Evolutionary conservation across 2,113 vertebrate species (phyloP).

Genomic region (Varanus komodoensis): DNA sequence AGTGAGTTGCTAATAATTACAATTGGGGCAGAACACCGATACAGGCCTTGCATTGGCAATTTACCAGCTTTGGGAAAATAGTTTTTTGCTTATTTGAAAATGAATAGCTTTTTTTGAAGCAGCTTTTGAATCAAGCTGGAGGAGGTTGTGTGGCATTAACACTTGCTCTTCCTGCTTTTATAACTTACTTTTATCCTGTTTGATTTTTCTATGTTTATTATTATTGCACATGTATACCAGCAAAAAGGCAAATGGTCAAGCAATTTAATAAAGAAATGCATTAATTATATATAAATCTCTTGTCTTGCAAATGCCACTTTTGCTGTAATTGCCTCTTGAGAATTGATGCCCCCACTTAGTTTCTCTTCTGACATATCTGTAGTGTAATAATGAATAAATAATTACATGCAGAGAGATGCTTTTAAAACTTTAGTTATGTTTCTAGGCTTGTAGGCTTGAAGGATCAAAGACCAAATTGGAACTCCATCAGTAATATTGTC

Average conservation of each 20-base stretch:
- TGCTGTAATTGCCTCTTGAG: conserved; percentile 8
- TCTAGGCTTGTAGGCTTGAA: conserved; percentile 10
- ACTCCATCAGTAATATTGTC: conserved; percentile 11
- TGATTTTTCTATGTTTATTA: not conserved
- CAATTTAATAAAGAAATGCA: conserved; percentile 3
- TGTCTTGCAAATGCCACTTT: conserved; percentile 6
- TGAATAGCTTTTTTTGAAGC: not conserved
- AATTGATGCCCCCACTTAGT: conserved; percentile 14
- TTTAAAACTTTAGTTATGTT: conserved; percentile 7
- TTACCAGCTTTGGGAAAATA: no score
- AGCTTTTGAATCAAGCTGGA: not conserved
- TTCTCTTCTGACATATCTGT: conserved; percentile 6
- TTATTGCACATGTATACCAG: not conserved
- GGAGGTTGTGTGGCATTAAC: not conserved
- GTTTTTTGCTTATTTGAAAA: not conserved
- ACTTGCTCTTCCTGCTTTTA: not conserved
- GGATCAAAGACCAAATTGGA: not conserved
- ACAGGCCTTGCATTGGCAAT: not conserved
- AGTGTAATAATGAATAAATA: not conserved
- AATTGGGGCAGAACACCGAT: no score
- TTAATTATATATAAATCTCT: conserved; percentile 26
- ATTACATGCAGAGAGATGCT: not conserved
- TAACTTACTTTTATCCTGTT: not conserved
- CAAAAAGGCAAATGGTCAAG: conserved; percentile 17
- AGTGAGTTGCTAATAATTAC: no score